phyloP scores from a whole-genome alignment of 2,888 invertebrate species.

The Dendrolimus pini region DNA sequence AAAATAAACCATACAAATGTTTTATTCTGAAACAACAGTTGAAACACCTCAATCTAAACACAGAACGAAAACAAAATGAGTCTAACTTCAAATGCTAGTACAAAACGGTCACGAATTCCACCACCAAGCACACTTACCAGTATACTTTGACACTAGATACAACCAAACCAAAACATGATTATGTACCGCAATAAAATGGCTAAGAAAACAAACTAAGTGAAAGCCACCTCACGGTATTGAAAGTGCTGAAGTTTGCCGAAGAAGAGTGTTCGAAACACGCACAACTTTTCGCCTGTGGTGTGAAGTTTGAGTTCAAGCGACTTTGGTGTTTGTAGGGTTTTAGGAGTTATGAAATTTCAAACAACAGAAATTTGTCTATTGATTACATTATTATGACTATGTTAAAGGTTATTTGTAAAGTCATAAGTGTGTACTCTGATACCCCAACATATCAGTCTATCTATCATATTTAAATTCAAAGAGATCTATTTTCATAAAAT shows the following conservation, averaged over 20 bases:
- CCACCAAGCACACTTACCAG: background rate
- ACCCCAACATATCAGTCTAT: too few relatives aligned
- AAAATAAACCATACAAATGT: background rate
- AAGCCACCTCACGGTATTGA: conserved; percentile 29
- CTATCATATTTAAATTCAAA: too few relatives aligned
- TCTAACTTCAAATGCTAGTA: background rate
- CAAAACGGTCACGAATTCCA: background rate
- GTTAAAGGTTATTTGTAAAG: too few relatives aligned
- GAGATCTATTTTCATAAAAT: too few relatives aligned
- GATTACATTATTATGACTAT: too few relatives aligned
- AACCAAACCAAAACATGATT: background rate
- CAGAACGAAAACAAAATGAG: background rate
- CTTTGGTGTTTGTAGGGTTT: background rate
- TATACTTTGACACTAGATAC: background rate
- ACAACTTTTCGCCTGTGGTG: conserved; percentile 19
- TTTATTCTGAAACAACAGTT: background rate
- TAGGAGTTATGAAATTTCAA: background rate
- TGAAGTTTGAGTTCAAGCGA: conserved; percentile 15
- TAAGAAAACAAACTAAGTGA: conserved; percentile 36
- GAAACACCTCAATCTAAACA: background rate
- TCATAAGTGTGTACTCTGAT: too few relatives aligned
- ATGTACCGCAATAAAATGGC: conserved; percentile 27
- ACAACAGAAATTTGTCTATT: too few relatives aligned
- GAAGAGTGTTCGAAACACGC: conserved; percentile 34
- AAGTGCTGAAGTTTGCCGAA: conserved; percentile 34